Conservation (phyloP, 2,797 vertebrate species). For the Micromesistius poutassou region DNA sequence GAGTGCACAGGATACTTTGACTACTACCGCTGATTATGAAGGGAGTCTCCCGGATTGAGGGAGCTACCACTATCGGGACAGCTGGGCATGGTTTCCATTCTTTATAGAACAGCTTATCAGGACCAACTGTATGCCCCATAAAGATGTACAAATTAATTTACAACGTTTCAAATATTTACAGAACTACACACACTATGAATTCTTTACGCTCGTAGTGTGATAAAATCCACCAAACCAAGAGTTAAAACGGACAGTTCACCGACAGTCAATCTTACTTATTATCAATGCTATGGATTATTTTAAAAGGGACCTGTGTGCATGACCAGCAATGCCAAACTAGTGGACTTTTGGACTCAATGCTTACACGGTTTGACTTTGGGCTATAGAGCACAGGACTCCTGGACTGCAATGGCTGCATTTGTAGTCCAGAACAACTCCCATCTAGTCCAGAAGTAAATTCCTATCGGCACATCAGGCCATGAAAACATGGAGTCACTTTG, state of each 20-base stretch:
- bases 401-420: neutral
- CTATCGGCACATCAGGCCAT: neutral
- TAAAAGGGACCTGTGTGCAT: neutral
- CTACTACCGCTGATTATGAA: neutral
- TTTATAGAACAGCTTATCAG: neutral
- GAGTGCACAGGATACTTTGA: conserved; percentile 11
- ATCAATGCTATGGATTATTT: neutral
- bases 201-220: conserved; percentile 49
- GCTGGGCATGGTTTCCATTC: neutral
- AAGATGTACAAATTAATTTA: conserved; percentile 15
- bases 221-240: conserved; percentile 33
- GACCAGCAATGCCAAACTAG: neutral
- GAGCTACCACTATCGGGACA: neutral
- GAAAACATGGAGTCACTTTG: neutral
- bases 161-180: conserved; percentile 45
- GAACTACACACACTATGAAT: conserved; percentile 45
- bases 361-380: neutral
- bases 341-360: neutral
- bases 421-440: neutral
- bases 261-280: neutral
- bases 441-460: neutral
- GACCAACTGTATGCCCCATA: conserved; percentile 1
- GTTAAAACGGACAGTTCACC: conserved; percentile 17
- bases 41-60: neutral
- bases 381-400: neutral